Evolutionary conservation across 1,140 invertebrate genomes (phyloP).

Genomic region (Diabrotica virgifera): DNA sequence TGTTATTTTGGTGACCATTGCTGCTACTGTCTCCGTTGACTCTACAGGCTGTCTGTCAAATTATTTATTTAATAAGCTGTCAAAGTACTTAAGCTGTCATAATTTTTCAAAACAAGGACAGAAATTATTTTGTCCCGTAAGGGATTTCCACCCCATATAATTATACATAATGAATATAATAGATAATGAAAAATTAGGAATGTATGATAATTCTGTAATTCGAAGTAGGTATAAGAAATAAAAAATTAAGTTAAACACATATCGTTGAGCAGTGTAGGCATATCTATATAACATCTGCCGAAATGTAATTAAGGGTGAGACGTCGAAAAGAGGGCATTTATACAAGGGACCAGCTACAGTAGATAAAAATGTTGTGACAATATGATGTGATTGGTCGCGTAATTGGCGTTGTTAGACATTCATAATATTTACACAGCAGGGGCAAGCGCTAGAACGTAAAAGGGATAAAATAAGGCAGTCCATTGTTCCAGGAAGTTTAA

Average conservation of each 20-base stretch:
- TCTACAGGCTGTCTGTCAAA: no score
- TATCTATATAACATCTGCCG: not conserved
- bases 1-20: no score
- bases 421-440: not conserved
- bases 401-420: constrained; percentile 2
- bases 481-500: not conserved
- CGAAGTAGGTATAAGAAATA: no score
- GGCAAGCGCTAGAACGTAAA: not conserved
- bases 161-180: no score
- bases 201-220: no score
- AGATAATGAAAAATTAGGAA: no score
- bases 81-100: no score
- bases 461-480: not conserved
- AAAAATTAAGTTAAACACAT: not conserved
- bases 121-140: no score
- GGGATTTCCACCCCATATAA: no score
- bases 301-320: not conserved
- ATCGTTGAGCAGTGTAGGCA: not conserved
- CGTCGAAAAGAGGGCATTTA: not conserved
- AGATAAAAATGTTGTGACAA: constrained; percentile 3
- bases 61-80: no score
- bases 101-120: no score
- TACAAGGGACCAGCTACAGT: not conserved
- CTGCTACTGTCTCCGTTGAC: no score
- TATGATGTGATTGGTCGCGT: not conserved